Base-by-base conservation (phyloP, 2,797 vertebrate species). In the Iguana delicatissima region DNA sequence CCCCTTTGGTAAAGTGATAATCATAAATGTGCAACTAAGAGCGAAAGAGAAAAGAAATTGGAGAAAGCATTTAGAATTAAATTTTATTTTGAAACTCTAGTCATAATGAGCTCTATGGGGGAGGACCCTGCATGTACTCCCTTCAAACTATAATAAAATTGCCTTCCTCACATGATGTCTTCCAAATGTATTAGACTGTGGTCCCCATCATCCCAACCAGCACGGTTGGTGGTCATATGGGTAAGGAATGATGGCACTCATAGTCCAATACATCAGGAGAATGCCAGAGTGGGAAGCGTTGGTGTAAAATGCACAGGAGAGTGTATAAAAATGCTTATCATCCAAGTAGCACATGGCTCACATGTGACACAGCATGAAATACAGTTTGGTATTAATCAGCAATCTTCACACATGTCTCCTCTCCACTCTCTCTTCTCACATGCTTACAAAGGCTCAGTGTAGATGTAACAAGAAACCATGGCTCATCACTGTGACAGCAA, bases 1-100 rank as follows among this genome's bases (percentile, higher is more conserved):
- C 95, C 94, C 92, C 92, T 96, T 96, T 90, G 18, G 13, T 91
- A 95, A 96, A 95, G 95, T 82, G 85, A 55, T 95, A 96, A 96
- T 96, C 96, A 96, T 93, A 95, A 97, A 97, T 95, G 83, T 95
- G 92, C 94, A 97, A 95, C 94, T 95, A 94, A 92, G 87, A 96
- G 91, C 80, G 92, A 95, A 94, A 87, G 90, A 81, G 20, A 7
- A 24, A 12, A 20, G 38, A 80, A 29, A 52, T 6, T 14, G 26
- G 26, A 89, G 79, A 95, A 96, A 96, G 86, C 74, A 93, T 84
- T 94, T 84, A 8, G 38, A 94, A 94, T 84, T 91, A 92, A 89
- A 84, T 35, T 18, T n/a, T 38, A 14, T 35, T 35, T 74, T n/a
- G 38, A 74, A 73, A 35, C n/a, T 35, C 14, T 18, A n/a, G 69